These are phyloP conservation scores for Morus bassanus DNA, from an alignment of 2,797 vertebrate genomes.

Conservation along the genomic window DNA sequence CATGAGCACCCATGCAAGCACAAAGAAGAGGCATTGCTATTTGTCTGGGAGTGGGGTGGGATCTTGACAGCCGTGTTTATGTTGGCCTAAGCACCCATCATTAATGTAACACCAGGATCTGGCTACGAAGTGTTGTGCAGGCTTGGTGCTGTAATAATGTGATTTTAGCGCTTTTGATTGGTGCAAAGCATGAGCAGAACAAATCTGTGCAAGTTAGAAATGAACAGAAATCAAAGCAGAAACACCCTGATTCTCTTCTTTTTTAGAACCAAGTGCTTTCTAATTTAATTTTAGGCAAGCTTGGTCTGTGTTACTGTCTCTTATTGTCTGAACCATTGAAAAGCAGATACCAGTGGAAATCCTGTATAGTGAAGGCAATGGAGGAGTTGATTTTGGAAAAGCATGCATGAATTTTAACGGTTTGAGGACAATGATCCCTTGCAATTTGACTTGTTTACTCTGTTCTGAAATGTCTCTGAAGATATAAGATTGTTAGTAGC, in stretches of 20 bases:
- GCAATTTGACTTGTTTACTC: slow-evolving; percentile 23
- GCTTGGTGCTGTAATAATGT: background rate
- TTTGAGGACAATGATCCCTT: background rate
- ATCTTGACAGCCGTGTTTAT: background rate
- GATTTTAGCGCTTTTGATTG: background rate
- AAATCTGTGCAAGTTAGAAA: background rate
- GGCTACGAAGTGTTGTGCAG: background rate
- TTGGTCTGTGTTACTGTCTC: background rate
- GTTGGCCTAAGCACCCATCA: background rate
- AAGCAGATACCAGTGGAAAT: background rate
- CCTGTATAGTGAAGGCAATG: background rate
- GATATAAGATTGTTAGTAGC: background rate
- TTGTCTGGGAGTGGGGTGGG: background rate
- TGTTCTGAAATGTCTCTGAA: background rate
- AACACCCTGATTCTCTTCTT: background rate
- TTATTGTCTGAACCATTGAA: background rate
- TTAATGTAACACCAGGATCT: background rate
- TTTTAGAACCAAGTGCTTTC: background rate
- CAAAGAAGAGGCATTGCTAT: background rate
- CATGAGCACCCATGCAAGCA: background rate
- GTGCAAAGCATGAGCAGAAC: background rate
- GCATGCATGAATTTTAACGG: slow-evolving; percentile 2
- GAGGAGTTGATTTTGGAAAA: slow-evolving; percentile 17
- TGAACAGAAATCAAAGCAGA: background rate
- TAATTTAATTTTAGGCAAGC: background rate